Base-by-base conservation (phyloP, 1,140 invertebrate genomes). In the Bursaphelenchus mucronatus region DNA sequence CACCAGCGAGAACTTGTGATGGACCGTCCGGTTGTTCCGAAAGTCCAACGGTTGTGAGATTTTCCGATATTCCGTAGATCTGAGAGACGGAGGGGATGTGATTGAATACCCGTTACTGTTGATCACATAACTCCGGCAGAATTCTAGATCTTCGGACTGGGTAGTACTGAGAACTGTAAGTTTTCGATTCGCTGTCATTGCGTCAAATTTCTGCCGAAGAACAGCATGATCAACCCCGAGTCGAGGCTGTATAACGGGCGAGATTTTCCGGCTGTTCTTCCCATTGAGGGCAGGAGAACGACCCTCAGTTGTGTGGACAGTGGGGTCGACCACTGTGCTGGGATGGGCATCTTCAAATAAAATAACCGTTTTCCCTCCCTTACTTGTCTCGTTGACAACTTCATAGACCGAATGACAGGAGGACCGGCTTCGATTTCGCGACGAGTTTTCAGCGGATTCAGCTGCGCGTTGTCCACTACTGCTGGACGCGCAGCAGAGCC, bases 191-290 rank as follows among this genome's bases (percentile, higher is more conserved):
- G 39, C n/a, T 39, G 54, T n/a, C 15, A 21, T 55, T 43, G n/a
- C 54, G 4, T 39, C 54, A 44, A 55, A 55, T 6, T 55, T 39
- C 54, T 55, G 13, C 19, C 54, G 19, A 44, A 55, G 13, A 44
- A 11, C 57, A 1, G 57, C 41, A 39, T 45, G 41, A 4, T 55
- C 54, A 5, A 55, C 13, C 30, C 30, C 13, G 6, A 55, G 54
- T 55, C 19, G 15, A 19, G 49, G 30, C n/a, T 44, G 13, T n/a
- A n/a, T 62, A 57, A 54, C 49, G 9, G 63, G 63, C 8, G 63
- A 64, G 19, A 64, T 64, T 64, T 64, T 64, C 17, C 63, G 55
- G 9, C 63, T 41, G 44, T 61, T 64, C 21, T 64, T 63, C 11
- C 19, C 54, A 21, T 6, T 59, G 57, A 30, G 41, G 3, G 57